phyloP scores from a whole-genome alignment of 2,888 invertebrate species.

The Imbricaverruca yamaguchii region DNA sequence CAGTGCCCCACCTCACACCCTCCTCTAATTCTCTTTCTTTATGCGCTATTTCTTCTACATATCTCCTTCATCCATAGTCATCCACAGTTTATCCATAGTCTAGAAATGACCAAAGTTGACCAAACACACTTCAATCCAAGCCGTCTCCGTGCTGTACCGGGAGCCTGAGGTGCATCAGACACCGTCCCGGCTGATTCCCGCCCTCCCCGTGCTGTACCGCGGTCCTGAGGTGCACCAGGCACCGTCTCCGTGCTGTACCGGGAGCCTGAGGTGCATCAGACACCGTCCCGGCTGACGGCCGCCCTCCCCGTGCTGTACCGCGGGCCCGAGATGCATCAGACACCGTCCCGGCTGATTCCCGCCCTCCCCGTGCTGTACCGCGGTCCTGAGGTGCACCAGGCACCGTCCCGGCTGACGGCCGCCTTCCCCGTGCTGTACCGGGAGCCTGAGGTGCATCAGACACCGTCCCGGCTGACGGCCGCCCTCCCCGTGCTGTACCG shows the following conservation, averaged over 20 bases:
- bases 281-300: background rate
- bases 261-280: background rate
- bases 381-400: background rate
- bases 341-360: background rate
- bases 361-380: no score
- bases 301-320: no score
- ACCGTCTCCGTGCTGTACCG: no score
- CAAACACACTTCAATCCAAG: no score
- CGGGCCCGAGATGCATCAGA: background rate
- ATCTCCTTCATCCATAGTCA: no score
- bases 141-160: no score
- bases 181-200: background rate
- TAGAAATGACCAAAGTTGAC: no score
- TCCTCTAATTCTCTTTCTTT: no score
- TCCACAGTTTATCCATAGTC: no score
- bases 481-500: no score
- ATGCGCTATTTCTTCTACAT: no score
- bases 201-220: background rate
- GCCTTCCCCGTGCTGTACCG: slow-evolving; percentile 42
- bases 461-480: slow-evolving; percentile 53
- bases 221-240: slow-evolving; percentile 28
- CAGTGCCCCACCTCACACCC: no score
- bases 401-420: background rate
- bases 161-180: background rate
- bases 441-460: slow-evolving; percentile 66